Evolutionary conservation across 2,113 vertebrate genomes (phyloP).

Genomic region (Eolophus roseicapilla): DNA sequence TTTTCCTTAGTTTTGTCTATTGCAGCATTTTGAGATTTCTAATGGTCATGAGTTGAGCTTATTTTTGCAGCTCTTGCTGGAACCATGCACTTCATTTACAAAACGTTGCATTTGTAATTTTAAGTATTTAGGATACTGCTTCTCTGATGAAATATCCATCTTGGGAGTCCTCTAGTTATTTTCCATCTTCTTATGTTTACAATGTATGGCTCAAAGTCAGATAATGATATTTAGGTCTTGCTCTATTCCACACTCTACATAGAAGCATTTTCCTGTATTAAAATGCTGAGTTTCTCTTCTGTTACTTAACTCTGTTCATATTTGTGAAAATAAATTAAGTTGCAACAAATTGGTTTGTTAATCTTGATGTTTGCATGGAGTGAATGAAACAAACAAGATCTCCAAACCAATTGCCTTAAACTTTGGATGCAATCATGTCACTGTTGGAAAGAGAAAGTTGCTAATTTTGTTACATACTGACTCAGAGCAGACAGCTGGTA

Average conservation of each 20-base stretch:
- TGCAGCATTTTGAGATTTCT: neutral
- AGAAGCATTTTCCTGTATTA: neutral
- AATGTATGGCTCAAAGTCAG: neutral
- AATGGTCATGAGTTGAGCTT: neutral
- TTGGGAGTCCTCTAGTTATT: neutral
- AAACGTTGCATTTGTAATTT: neutral
- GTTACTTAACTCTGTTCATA: conserved; percentile 42
- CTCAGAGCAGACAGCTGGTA: conserved; percentile 70
- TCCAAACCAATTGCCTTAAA: conserved; percentile 65
- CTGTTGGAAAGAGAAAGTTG: conserved; percentile 64
- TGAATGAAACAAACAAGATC: conserved; percentile 61
- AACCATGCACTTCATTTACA: neutral
- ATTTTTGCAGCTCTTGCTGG: neutral
- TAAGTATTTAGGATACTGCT: neutral
- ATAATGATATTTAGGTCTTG: neutral
- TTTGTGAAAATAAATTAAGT: conserved; percentile 68
- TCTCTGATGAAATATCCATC: neutral
- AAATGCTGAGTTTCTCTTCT: neutral
- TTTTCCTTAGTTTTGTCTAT: neutral
- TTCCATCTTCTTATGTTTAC: neutral
- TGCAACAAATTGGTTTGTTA: conserved; percentile 60
- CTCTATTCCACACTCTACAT: neutral
- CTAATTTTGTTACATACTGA: conserved; percentile 66
- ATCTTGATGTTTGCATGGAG: conserved; percentile 56
- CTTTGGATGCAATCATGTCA: conserved; percentile 61